phyloP scores from a whole-genome alignment of 2,888 invertebrate genomes.

The Penaeus monodon region DNA sequence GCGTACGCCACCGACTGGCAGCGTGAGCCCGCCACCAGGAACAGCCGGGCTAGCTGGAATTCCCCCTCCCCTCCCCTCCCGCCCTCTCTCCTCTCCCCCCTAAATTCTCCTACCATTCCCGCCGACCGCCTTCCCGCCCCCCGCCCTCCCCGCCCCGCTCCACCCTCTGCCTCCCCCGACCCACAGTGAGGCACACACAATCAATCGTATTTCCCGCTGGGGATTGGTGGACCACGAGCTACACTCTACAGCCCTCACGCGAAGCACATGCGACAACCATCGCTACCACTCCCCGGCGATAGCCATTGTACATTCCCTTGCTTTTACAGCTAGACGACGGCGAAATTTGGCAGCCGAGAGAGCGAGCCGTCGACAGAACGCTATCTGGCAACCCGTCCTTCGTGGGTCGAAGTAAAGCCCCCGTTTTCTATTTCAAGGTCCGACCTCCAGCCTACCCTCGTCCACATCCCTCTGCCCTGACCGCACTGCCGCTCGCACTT shows the following conservation, averaged over 20 bases:
- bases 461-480: not conserved
- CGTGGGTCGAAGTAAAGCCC: constrained; percentile 36
- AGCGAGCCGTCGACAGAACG: not conserved
- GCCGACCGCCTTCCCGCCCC: constrained; percentile 10
- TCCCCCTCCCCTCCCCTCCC: constrained; percentile 24
- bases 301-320: not conserved
- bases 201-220: constrained; percentile 16
- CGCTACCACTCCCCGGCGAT: not conserved
- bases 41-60: constrained; percentile 38
- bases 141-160: not conserved
- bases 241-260: not conserved
- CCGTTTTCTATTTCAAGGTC: constrained; percentile 30
- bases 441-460: not conserved
- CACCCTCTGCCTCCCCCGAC: too few species aligned
- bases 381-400: constrained; percentile 30
- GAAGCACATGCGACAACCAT: not conserved
- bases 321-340: not conserved
- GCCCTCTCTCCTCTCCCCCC: constrained; percentile 8
- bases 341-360: not conserved
- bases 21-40: constrained; percentile 25
- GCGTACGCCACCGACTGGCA: constrained; percentile 48
- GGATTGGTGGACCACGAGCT: too few species aligned
- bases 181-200: not conserved
- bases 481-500: not conserved
- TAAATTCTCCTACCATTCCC: constrained; percentile 31